Conservation (phyloP, 2,797 vertebrate species). For the Cyclopterus lumpus region DNA sequence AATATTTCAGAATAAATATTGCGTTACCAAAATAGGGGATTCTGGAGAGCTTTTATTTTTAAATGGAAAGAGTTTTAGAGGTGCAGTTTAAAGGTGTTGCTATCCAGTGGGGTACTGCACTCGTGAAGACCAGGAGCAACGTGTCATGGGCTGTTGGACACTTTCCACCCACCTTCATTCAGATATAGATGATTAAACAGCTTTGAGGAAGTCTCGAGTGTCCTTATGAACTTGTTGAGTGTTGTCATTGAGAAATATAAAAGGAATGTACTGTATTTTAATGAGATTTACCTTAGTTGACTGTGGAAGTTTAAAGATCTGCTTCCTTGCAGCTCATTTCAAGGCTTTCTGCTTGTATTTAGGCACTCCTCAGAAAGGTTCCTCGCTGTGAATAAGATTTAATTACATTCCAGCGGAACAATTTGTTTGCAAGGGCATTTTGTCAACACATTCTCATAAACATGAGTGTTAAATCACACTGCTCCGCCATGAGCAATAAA, state of each 20-base stretch:
- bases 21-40: background rate
- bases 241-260: slow-evolving; percentile 3
- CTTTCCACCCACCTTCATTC: too few species aligned
- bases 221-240: slow-evolving; percentile 8
- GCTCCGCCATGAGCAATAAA: slow-evolving; percentile 33
- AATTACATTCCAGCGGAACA: slow-evolving; percentile 10
- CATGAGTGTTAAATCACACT: slow-evolving; percentile 38
- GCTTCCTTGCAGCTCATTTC: background rate
- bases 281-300: slow-evolving; percentile 6
- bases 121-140: too few species aligned
- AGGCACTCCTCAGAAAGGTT: background rate
- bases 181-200: too few species aligned
- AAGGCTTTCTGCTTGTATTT: background rate
- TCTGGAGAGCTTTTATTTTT: background rate
- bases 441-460: slow-evolving; percentile 35
- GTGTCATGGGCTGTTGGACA: too few species aligned
- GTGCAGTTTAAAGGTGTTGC: background rate
- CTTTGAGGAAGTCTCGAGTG: too few species aligned
- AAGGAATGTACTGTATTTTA: background rate
- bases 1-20: background rate
- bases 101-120: too few species aligned
- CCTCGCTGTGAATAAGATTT: background rate
- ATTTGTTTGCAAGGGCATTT: slow-evolving; percentile 35
- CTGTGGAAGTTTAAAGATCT: background rate
- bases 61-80: background rate